Evolutionary conservation across 92 coral and sea anemone species (phyloP).

Genomic region (Bergia sp.): DNA sequence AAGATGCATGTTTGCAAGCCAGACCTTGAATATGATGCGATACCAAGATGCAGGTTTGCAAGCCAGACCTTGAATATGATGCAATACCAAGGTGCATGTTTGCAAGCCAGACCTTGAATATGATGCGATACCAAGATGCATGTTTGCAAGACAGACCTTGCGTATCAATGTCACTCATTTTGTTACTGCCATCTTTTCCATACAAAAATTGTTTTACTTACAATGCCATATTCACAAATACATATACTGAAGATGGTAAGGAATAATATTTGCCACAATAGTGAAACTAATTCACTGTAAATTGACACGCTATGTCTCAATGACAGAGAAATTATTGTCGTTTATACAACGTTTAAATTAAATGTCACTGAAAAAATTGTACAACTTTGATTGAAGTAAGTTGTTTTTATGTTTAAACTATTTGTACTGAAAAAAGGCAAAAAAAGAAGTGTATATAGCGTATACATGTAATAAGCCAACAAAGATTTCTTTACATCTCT

Average conservation of each 20-base stretch:
- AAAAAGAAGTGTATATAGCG: background rate
- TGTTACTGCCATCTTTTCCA: background rate
- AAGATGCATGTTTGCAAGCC: background rate
- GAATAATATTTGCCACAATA: background rate
- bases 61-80: no score
- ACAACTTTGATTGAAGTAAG: background rate
- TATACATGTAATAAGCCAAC: no score
- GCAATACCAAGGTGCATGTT: background rate
- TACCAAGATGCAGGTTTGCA: no score
- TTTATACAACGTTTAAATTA: background rate
- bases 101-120: background rate
- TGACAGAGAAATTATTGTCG: background rate
- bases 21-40: background rate
- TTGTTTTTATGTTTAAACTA: background rate
- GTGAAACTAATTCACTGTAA: background rate
- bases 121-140: no score
- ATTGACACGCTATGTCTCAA: background rate
- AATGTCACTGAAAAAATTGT: background rate
- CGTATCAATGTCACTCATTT: background rate
- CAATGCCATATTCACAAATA: background rate
- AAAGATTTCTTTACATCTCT: no score
- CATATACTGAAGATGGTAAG: background rate
- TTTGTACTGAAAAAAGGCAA: background rate
- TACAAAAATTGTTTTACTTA: background rate
- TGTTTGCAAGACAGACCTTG: no score